Conservation (phyloP, 1,140 invertebrate genomes). For the Epicauta chinensis region DNA sequence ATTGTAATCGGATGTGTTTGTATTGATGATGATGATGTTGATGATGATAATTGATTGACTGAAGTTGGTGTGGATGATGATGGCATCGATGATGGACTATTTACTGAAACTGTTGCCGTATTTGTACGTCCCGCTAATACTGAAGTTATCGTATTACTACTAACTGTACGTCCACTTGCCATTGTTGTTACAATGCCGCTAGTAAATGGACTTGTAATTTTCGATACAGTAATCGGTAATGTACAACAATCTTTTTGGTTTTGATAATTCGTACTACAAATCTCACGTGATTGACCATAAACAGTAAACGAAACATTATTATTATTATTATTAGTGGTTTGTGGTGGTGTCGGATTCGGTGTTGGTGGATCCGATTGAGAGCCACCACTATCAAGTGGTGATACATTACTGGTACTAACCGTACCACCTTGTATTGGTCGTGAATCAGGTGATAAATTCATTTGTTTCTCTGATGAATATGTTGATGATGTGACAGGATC, state of each 20-base stretch:
- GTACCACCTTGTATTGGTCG: constrained; percentile 68
- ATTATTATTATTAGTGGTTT: constrained; percentile 8
- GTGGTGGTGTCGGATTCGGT: constrained; percentile 40
- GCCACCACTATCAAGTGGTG: constrained; percentile 52
- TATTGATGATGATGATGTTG: constrained; percentile 43
- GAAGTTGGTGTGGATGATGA: constrained; percentile 47
- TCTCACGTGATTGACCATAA: constrained; percentile 18
- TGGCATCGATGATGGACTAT: constrained; percentile 49
- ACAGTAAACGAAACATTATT: no score
- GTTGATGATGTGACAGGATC: constrained; percentile 68
- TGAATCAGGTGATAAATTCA: constrained; percentile 46
- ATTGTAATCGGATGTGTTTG: constrained; percentile 30
- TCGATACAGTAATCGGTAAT: not conserved
- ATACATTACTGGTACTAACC: constrained; percentile 68
- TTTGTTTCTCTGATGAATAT: constrained; percentile 53
- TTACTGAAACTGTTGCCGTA: constrained; percentile 66
- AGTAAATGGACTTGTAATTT: constrained; percentile 7
- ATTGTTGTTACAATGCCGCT: constrained; percentile 57
- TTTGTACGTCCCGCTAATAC: constrained; percentile 67
- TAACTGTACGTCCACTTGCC: constrained; percentile 61
- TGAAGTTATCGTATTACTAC: constrained; percentile 70
- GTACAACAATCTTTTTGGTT: constrained; percentile 8
- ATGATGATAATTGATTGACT: constrained; percentile 44
- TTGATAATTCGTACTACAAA: constrained; percentile 16
- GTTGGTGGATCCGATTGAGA: constrained; percentile 47